These are phyloP conservation scores for Erethizon dorsatum DNA, from an alignment of 2,797 vertebrate species.

Conservation along the genomic window DNA sequence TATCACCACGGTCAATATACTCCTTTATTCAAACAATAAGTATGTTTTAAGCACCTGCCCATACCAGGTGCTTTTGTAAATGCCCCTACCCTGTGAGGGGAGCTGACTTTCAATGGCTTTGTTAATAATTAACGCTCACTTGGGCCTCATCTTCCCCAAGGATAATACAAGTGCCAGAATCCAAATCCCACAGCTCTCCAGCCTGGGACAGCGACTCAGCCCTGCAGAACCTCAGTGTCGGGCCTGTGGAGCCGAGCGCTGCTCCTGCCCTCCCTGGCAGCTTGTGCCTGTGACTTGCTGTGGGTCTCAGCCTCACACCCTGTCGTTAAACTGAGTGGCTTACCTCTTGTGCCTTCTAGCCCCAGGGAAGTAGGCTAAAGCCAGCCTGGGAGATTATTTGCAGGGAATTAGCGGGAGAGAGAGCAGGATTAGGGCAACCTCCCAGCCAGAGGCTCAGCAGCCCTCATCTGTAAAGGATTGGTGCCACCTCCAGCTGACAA, in stretches of 20 bases:
- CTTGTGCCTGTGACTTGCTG: background rate
- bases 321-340: conserved; percentile 46
- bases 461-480: conserved; percentile 78
- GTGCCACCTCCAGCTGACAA: conserved; percentile 84
- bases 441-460: conserved; percentile 71
- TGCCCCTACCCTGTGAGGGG: background rate
- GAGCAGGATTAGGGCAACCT: conserved; percentile 86
- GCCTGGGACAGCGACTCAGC: background rate
- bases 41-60: background rate
- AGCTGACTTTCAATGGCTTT: background rate
- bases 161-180: background rate
- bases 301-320: background rate
- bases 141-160: background rate
- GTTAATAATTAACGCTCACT: conserved; percentile 72
- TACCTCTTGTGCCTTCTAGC: conserved; percentile 57
- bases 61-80: background rate
- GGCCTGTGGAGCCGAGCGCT: fast-evolving
- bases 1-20: background rate
- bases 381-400: conserved; percentile 88
- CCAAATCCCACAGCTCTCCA: background rate
- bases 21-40: background rate
- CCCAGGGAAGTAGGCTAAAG: conserved; percentile 86
- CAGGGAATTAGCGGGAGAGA: conserved; percentile 86
- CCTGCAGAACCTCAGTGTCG: background rate
- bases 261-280: background rate